phyloP scores from a whole-genome alignment of 1,140 invertebrate genomes.

The Caenorhabditis brenneri region DNA sequence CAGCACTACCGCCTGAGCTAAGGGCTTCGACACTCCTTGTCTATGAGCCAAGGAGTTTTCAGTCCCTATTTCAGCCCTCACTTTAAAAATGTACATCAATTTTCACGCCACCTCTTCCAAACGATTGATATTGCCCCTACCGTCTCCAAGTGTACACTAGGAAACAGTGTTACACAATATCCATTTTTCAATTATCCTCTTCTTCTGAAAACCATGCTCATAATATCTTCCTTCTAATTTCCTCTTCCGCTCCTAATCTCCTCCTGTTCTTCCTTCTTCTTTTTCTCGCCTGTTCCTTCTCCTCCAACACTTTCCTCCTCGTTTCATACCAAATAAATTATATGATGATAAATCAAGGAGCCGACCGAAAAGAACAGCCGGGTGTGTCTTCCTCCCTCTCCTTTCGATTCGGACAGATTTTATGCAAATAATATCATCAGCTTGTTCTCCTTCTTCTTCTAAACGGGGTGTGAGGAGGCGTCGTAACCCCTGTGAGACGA shows the following conservation, averaged over 20 bases:
- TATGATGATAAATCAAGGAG: conserved; percentile 41
- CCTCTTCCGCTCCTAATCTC: neutral
- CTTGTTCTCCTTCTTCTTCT: conserved; percentile 9
- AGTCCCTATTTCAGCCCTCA: too few species aligned
- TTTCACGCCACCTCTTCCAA: too few species aligned
- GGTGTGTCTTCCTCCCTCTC: neutral
- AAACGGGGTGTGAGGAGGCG: neutral
- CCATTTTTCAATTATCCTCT: too few species aligned
- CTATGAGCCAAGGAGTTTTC: too few species aligned
- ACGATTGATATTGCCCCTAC: too few species aligned
- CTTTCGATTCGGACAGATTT: neutral
- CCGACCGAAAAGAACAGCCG: conserved; percentile 15
- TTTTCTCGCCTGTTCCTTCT: neutral
- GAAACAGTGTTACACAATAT: too few species aligned
- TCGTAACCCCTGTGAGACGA: conserved; percentile 22
- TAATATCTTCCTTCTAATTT: neutral
- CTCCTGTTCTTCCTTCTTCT: neutral
- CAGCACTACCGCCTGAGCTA: too few species aligned
- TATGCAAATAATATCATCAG: conserved; percentile 42
- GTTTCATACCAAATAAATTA: conserved; percentile 36
- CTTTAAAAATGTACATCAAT: too few species aligned
- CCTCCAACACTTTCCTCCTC: too few species aligned
- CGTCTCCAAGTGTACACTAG: too few species aligned
- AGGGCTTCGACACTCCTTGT: too few species aligned
- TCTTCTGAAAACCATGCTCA: too few species aligned